Evolutionary conservation across 2,888 invertebrate species (phyloP), one percentile per base, ranked within the genome.

Genomic region (Scaptomyza tumidula): DNA sequence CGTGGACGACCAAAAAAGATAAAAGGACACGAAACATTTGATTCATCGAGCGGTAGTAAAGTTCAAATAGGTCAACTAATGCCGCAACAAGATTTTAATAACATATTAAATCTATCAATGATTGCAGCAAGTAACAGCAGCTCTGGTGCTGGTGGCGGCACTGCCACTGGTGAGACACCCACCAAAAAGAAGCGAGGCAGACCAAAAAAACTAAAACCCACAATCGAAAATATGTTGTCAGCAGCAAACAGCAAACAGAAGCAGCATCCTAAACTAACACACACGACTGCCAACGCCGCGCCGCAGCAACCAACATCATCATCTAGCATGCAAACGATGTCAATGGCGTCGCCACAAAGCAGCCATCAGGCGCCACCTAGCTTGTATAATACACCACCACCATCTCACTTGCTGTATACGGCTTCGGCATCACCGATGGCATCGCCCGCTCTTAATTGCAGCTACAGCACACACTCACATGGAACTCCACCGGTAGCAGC

Each of bases 101-200:
- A 90, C 35, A 89, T 91, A 44, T 73, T 91, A 11, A 91, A 91
- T 68, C 64, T 91, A 7, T 90, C 90, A 0, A 77, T 90, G 61
- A 83, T 89, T 46, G 64, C 74, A 14, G 50, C 50, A 6, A 43
- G 54, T 29, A 50, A 31, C 1, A 29, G 27, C 1, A 31, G 31
- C 33, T 31, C 31, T 11, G 16, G 33, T 3, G 33, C 3, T 27
- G 10, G 70, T 19, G 52, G 71, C 33, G 61, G 59, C 9, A 67
- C 2, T 39, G 14, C 93, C 87, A 93, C 93, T 71, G 52, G 53
- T 6, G 82, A 74, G 35, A 95, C 95, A 71, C 95, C 96, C 71
- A 97, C 96, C 70, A 97, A 97, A 93, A 97, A 97, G 92, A 97
- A 97, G 90, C 93, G 97, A 29, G 97, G 97, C 19, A 93, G 97